phyloP scores from a whole-genome alignment of 2,888 invertebrate species.

The Eupithecia tripunctaria region DNA sequence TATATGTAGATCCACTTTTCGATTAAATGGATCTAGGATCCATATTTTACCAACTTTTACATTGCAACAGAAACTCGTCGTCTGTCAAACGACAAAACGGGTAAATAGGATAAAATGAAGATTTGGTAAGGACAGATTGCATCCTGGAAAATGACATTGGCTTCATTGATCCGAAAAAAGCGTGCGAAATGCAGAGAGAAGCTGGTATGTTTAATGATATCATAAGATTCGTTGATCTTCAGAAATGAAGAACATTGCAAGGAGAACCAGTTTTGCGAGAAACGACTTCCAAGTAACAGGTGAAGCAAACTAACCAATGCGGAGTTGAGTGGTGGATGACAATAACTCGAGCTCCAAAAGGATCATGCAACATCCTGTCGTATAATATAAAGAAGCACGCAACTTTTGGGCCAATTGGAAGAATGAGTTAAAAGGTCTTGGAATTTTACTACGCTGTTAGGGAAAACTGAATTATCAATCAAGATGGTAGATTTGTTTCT shows the following conservation, averaged over 20 bases:
- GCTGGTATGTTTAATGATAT: background rate
- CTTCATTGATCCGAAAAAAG: no score
- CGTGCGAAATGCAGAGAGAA: background rate
- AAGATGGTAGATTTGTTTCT: background rate
- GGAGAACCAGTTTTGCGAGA: background rate
- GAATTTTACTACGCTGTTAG: background rate
- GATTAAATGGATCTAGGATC: background rate
- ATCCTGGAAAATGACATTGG: background rate
- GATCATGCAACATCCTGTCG: slow-evolving; percentile 5
- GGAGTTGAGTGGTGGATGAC: background rate
- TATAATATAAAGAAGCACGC: slow-evolving; percentile 32
- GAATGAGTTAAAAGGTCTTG: slow-evolving; percentile 15
- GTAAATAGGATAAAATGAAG: background rate
- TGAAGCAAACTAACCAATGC: background rate
- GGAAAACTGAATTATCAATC: background rate
- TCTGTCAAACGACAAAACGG: background rate
- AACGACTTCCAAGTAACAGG: background rate
- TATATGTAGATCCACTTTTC: background rate
- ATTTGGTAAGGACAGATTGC: background rate
- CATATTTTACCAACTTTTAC: no score
- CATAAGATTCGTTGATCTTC: background rate
- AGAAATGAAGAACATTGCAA: background rate
- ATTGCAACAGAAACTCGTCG: background rate
- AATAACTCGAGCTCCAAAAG: background rate
- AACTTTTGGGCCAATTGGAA: slow-evolving; percentile 31